These are phyloP conservation scores for Tenebrio molitor DNA, from an alignment of 1,140 invertebrate species.

Conservation along the genomic window DNA sequence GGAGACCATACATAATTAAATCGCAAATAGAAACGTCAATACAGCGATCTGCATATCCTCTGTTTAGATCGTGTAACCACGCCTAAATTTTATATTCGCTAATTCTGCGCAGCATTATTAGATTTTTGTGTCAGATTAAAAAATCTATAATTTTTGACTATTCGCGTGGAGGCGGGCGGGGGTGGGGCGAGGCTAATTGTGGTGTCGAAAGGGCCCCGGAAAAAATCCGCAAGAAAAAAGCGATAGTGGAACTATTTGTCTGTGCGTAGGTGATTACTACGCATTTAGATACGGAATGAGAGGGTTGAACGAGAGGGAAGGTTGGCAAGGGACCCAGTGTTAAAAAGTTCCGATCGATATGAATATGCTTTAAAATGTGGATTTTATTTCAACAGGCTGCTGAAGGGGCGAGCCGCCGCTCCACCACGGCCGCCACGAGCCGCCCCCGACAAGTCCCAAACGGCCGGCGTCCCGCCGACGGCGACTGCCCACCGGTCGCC, in stretches of 20 bases:
- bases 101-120: constrained; percentile 62
- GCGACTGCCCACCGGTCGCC: no score
- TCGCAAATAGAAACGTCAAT: constrained; percentile 64
- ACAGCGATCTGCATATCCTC: constrained; percentile 63
- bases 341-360: constrained; percentile 56
- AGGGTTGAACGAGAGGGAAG: constrained; percentile 42
- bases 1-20: constrained; percentile 63
- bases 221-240: constrained; percentile 33
- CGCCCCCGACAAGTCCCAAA: background rate
- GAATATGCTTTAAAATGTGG: constrained; percentile 57
- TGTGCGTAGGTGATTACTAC: constrained; percentile 49
- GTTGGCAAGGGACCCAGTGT: constrained; percentile 48
- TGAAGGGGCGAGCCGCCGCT: constrained; percentile 14
- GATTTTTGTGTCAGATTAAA: constrained; percentile 63
- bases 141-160: constrained; percentile 63
- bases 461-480: no score
- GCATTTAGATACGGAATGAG: constrained; percentile 49
- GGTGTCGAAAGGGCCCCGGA: background rate
- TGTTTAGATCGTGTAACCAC: constrained; percentile 58
- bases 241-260: constrained; percentile 46
- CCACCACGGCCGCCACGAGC: constrained; percentile 7
- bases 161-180: constrained; percentile 45
- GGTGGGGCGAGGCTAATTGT: constrained; percentile 15
- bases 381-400: constrained; percentile 56
- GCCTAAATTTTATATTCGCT: constrained; percentile 61